Percentiles rank a stretch among this genome's conserved stretches.
phyloP scores from a whole-genome alignment of 1,140 invertebrate species.

The Lanistes nyassanus region DNA sequence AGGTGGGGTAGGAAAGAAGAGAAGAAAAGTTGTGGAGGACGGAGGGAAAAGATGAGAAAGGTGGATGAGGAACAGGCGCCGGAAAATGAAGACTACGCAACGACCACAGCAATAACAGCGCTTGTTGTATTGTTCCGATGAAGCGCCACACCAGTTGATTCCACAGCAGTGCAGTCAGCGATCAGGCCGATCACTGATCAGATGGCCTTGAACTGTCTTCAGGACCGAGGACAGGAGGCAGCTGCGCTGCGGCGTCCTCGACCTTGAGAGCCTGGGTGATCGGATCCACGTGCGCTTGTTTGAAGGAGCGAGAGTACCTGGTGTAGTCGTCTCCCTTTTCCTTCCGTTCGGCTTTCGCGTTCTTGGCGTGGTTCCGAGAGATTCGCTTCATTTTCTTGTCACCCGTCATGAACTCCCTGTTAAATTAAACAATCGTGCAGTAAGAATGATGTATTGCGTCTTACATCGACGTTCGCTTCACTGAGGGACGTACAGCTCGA shows the following conservation, averaged over 20 bases:
- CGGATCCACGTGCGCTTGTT: conserved; percentile 43
- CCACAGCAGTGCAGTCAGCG: too few relatives aligned
- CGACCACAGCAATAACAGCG: too few relatives aligned
- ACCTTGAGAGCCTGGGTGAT: conserved; percentile 39
- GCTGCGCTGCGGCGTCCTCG: background rate
- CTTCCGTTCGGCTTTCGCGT: background rate
- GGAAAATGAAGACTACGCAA: background rate
- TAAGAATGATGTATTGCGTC: too few relatives aligned
- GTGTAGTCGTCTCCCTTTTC: conserved; percentile 29
- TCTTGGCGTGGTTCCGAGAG: conserved; percentile 36
- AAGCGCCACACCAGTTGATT: too few relatives aligned
- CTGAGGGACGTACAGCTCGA: too few relatives aligned
- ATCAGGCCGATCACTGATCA: background rate
- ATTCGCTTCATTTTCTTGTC: conserved; percentile 50
- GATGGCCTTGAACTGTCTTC: too few relatives aligned
- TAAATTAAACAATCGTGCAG: conserved; percentile 5
- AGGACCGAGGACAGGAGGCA: background rate
- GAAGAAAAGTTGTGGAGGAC: background rate
- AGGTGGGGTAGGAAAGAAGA: background rate
- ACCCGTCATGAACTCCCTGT: conserved; percentile 47
- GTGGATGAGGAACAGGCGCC: background rate
- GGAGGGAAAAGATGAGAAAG: background rate
- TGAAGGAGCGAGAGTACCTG: conserved; percentile 49
- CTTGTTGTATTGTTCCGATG: too few relatives aligned
- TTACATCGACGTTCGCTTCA: too few relatives aligned